Percentiles rank a stretch among this genome's conserved stretches.
Evolutionary conservation across 2,888 invertebrate genomes (phyloP).

Genomic region (Deilephila elpenor): DNA sequence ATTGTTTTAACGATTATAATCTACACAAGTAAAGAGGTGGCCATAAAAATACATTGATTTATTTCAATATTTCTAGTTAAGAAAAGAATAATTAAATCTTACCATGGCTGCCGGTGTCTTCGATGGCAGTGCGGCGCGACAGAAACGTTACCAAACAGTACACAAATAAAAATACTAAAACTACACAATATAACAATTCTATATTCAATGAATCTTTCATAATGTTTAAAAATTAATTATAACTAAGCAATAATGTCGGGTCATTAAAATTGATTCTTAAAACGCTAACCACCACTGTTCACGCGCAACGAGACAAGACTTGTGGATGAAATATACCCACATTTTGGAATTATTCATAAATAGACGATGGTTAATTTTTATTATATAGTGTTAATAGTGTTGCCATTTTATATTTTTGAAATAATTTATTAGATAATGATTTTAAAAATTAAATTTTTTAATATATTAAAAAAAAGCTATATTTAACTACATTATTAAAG

Average conservation of each 20-base stretch:
- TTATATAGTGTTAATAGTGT: too few relatives aligned
- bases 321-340: not conserved
- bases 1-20: too few relatives aligned
- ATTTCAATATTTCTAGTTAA: too few relatives aligned
- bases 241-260: constrained; percentile 4
- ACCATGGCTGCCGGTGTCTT: constrained; percentile 19
- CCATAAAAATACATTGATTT: too few relatives aligned
- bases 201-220: constrained; percentile 16
- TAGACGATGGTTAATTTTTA: too few relatives aligned
- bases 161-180: constrained; percentile 10
- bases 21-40: too few relatives aligned
- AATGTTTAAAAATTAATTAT: constrained; percentile 11
- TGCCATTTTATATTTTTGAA: too few relatives aligned
- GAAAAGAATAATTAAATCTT: not conserved
- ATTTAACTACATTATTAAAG: too few relatives aligned
- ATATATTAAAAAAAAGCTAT: too few relatives aligned
- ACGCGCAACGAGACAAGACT: not conserved
- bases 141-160: constrained; percentile 6
- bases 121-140: not conserved
- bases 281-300: not conserved
- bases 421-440: too few relatives aligned
- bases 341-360: not conserved
- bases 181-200: constrained; percentile 13
- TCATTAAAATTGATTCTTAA: constrained; percentile 14
- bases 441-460: too few relatives aligned